Conservation (phyloP, 1,140 invertebrate species). For the Acromyrmex echinatior region DNA sequence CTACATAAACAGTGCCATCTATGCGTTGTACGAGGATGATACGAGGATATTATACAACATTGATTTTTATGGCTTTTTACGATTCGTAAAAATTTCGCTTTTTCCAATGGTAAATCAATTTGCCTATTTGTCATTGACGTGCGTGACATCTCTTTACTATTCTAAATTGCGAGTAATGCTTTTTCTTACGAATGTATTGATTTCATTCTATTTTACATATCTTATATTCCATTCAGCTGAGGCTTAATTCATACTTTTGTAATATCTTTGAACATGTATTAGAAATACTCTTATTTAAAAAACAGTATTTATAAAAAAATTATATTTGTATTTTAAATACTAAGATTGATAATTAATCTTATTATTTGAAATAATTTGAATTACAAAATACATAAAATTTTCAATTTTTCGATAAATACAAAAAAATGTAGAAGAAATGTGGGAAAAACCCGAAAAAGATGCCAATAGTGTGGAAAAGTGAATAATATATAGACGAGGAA, state of each 20-base stretch:
- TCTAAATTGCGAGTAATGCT: slow-evolving; percentile 23
- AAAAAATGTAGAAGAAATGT: no score
- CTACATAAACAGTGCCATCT: slow-evolving; percentile 53
- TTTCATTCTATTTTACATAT: slow-evolving; percentile 22
- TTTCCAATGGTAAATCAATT: slow-evolving; percentile 7
- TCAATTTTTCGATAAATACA: no score
- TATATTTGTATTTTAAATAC: no score
- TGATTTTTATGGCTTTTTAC: slow-evolving; percentile 56
- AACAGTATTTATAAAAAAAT: no score
- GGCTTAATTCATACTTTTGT: slow-evolving; percentile 43
- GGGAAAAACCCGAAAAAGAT: no score
- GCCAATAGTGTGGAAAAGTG: no score
- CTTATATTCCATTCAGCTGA: background rate
- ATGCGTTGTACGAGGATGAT: slow-evolving; percentile 12
- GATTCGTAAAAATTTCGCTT: background rate
- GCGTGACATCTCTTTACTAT: slow-evolving; percentile 22
- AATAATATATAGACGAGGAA: no score
- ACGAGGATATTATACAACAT: slow-evolving; percentile 46
- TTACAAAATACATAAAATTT: no score
- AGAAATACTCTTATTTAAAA: no score
- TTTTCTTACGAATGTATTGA: slow-evolving; percentile 23
- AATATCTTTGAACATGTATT: background rate
- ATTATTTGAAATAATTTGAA: no score
- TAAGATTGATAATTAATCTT: no score
- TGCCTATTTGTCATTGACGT: slow-evolving; percentile 8